These are phyloP conservation scores for Monopis laevigella DNA, from an alignment of 2,888 invertebrate species.

Conservation along the genomic window DNA sequence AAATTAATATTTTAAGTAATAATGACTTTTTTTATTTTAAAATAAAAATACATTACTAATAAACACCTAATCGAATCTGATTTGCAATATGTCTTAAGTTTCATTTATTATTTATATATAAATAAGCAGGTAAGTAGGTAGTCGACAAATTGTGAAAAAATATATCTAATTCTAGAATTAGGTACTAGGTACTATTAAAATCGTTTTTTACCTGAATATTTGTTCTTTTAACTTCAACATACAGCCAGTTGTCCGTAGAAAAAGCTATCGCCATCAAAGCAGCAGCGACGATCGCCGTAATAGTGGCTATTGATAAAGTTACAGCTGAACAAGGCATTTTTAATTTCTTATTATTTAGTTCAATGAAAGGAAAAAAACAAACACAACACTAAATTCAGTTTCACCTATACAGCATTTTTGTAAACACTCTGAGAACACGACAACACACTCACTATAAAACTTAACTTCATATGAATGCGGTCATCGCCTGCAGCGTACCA, in stretches of 20 bases:
- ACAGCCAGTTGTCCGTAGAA: slow-evolving; percentile 97
- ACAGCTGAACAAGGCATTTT: slow-evolving; percentile 95
- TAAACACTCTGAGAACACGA: slow-evolving; percentile 52
- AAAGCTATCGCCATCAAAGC: slow-evolving; percentile 93
- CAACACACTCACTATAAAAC: slow-evolving; percentile 56
- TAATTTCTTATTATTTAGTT: slow-evolving; percentile 35
- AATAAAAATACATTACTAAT: no score
- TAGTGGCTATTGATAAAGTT: slow-evolving; percentile 93
- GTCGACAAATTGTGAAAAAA: no score
- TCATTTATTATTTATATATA: no score
- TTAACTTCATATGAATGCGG: slow-evolving; percentile 63
- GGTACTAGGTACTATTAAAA: background rate
- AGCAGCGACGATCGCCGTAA: slow-evolving; percentile 94
- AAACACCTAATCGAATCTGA: no score
- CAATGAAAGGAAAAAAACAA: slow-evolving; percentile 37
- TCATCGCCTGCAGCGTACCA: slow-evolving; percentile 64
- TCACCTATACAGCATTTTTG: slow-evolving; percentile 65
- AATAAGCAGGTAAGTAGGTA: no score
- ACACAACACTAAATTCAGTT: slow-evolving; percentile 47
- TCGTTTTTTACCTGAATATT: slow-evolving; percentile 83
- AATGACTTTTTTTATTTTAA: no score
- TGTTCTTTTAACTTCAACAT: slow-evolving; percentile 89
- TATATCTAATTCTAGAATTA: background rate
- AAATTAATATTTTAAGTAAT: no score
- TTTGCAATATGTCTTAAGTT: no score